These are phyloP conservation scores for Mythimna impura DNA, from an alignment of 2,888 invertebrate species.

Conservation along the genomic window DNA sequence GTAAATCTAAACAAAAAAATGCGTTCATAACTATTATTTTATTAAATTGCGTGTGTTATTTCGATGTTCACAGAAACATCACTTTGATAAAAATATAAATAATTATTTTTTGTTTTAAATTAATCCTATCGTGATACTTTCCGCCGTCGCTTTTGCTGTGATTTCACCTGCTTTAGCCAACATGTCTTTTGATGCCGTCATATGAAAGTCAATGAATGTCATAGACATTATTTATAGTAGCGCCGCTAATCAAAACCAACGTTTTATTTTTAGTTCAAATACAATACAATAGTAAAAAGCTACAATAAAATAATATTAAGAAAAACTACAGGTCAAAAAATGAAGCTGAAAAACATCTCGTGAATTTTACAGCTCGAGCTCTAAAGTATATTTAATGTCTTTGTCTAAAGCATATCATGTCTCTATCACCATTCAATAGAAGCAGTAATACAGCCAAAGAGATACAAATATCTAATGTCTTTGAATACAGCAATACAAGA, in stretches of 20 bases:
- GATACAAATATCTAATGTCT: too few relatives aligned
- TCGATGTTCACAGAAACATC: too few relatives aligned
- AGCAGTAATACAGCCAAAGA: background rate
- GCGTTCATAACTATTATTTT: slow-evolving; percentile 2
- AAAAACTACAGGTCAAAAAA: background rate
- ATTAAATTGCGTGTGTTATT: too few relatives aligned
- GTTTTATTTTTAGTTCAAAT: background rate
- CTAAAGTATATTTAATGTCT: background rate
- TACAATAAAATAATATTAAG: background rate
- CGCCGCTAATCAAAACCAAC: slow-evolving; percentile 2
- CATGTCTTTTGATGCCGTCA: background rate
- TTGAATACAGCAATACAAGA: background rate
- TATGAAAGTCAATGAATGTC: background rate
- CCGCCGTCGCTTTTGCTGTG: background rate
- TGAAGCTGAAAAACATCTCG: background rate
- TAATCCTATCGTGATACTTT: background rate
- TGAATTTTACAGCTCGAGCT: background rate
- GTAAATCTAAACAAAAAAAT: background rate
- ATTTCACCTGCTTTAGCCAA: background rate
- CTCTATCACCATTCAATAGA: background rate
- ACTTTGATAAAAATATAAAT: background rate
- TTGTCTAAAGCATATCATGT: background rate
- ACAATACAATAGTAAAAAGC: background rate
- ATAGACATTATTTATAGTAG: too few relatives aligned
- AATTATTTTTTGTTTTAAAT: background rate